Base-by-base conservation (phyloP, 2,888 invertebrate genomes). In the Drosophila pullipes region DNA sequence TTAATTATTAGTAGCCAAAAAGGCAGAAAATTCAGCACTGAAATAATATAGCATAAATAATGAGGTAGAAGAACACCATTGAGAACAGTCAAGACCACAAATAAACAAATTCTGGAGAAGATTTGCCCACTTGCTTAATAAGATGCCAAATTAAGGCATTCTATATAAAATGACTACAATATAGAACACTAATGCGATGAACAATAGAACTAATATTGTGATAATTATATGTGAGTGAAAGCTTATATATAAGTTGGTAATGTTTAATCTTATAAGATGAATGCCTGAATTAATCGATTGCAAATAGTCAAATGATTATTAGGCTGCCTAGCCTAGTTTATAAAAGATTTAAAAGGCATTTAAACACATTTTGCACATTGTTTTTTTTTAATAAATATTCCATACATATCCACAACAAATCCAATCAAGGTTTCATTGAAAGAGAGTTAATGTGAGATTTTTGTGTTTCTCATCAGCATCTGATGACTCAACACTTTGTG, bases 401-500 rank as follows among this genome's bases (percentile, higher is more conserved):
- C 11, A 4, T 11, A 9, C 4, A 22, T 22, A 7, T 22, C 2
- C 4, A 47, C 7, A 22, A 22, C 22, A 47, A 22, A 47, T 47
- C 7, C 22, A 0, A 22, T 22, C 22, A 22, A 22, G 22, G 22
- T 22, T 22, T 22, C 22, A 22, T 22, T 22, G 22, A 13, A 35
- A 3, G 7, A 28, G 22, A 52, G 16, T 52, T 30, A 18, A 18
- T 18, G 1, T 30, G 30, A 30, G 18, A 52, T 31, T 13, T 31
- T 11, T n/a, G 2, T 2, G 16, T 2, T 25, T 35, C 10, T 37
- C 1, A 55, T 18, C 25, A 28, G 25, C 11, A 28, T n/a, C 55
- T 47, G 69, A 69, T 68, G 58, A 50, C 33, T 33, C 59, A 68
- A 68, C 57, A 57, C 39, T 41, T 37, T 47, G 49, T 33, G 39